phyloP scores from a whole-genome alignment of 1,140 invertebrate species.

The Diplogasteroides magnus region DNA sequence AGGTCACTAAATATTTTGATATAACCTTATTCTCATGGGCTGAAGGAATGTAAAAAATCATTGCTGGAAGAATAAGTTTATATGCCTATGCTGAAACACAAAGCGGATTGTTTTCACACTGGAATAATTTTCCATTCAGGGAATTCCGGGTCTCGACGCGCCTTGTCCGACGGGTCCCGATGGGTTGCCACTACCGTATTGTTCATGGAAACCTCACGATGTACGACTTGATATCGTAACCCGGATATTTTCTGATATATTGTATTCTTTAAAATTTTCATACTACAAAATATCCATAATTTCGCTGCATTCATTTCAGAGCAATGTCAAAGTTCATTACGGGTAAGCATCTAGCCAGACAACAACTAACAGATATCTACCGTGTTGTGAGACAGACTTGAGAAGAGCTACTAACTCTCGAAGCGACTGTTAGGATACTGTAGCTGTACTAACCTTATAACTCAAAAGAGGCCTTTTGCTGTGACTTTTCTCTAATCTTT shows the following conservation, averaged over 20 bases:
- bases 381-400: background rate
- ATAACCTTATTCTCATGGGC: too few species aligned
- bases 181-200: slow-evolving; percentile 84
- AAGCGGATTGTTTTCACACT: too few species aligned
- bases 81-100: too few species aligned
- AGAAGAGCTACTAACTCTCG: too few species aligned
- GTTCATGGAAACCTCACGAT: slow-evolving; percentile 75
- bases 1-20: slow-evolving; percentile 61
- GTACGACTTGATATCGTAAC: slow-evolving; percentile 30
- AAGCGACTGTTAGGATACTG: background rate
- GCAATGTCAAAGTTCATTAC: slow-evolving; percentile 38
- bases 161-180: slow-evolving; percentile 89
- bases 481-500: background rate
- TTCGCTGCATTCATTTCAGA: slow-evolving; percentile 21
- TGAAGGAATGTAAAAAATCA: too few species aligned
- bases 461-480: background rate
- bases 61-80: too few species aligned
- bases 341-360: slow-evolving; percentile 24
- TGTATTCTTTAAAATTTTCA: too few species aligned
- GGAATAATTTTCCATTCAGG: slow-evolving; percentile 60
- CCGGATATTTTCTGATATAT: background rate
- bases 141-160: slow-evolving; percentile 88
- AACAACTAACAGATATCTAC: background rate
- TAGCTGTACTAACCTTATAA: background rate
- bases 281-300: too few species aligned